These are phyloP conservation scores for Sebastes cheni DNA, from an alignment of 2,797 vertebrate species.

Conservation along the genomic window DNA sequence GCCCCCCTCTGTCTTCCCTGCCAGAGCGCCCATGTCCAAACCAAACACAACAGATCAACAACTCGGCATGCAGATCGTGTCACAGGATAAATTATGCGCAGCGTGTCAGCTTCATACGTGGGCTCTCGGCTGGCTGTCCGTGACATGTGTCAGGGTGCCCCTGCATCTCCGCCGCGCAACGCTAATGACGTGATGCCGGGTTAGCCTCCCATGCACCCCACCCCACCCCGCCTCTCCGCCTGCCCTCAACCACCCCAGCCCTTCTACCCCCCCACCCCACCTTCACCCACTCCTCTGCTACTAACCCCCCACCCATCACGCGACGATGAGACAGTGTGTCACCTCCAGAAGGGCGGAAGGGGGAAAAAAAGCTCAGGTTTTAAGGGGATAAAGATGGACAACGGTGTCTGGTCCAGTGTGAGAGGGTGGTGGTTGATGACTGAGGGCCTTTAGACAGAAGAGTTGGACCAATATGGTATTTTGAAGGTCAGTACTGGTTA, in stretches of 20 bases:
- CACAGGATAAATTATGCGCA: slow-evolving; percentile 86
- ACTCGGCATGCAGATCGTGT: slow-evolving; percentile 85
- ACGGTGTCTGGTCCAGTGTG: slow-evolving; percentile 49
- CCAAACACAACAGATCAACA: slow-evolving; percentile 85
- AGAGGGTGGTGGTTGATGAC: slow-evolving; percentile 10
- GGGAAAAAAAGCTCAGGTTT: slow-evolving; percentile 15
- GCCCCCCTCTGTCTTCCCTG: slow-evolving; percentile 57
- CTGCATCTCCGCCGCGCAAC: slow-evolving; percentile 72
- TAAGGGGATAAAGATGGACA: slow-evolving; percentile 69
- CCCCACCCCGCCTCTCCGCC: slow-evolving; percentile 43
- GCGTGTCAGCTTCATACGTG: slow-evolving; percentile 83
- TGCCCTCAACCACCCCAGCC: slow-evolving; percentile 66
- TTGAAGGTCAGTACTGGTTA: background rate
- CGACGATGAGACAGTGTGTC: slow-evolving; percentile 73
- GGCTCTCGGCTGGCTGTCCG: slow-evolving; percentile 80
- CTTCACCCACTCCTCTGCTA: slow-evolving; percentile 43
- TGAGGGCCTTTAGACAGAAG: background rate
- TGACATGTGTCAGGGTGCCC: slow-evolving; percentile 86
- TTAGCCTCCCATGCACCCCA: slow-evolving; percentile 64
- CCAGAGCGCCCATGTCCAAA: slow-evolving; percentile 81
- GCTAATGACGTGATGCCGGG: slow-evolving; percentile 81
- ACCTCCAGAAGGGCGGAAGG: slow-evolving; percentile 67
- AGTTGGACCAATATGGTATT: background rate
- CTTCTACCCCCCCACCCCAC: slow-evolving; percentile 3
- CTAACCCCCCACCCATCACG: slow-evolving; percentile 60